Evolutionary conservation across 2,888 invertebrate species (phyloP), one percentile per base, ranked within the genome.

Genomic region (Hymenopus coronatus): DNA sequence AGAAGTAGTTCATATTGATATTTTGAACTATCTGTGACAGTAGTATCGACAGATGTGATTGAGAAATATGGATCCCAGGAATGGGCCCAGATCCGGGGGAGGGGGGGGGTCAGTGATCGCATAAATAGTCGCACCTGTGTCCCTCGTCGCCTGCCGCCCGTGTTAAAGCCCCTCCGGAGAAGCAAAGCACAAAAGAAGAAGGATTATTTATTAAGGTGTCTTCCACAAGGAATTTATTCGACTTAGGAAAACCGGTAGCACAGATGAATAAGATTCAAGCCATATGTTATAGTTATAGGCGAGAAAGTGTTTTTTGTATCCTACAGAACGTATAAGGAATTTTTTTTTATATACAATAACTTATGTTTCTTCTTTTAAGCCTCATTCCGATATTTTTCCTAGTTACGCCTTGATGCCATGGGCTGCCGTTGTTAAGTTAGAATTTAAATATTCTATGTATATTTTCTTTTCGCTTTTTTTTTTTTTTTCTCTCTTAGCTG

Each of bases 241-340:
- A 30, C 40, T 27, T 54, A 70, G 84, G 83, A 87, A 87, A 88
- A 89, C 89, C 89, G 87, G 89, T 89, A 89, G 89, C 89, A 28
- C 8, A n/a, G 81, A 25, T 89, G 89, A 89, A 89, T 89, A 89
- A 87, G 87, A 70, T 28, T n/a, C 82, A 25, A 40, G 54, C 83
- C 70, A 81, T 87, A 89, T 25, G 87, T 89, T 89, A 89, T 87
- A 87, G 89, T 87, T 89, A 89, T 33, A 28, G 40, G 28, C 87
- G 54, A 28, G 70, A 84, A 84, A 84, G 30, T 84, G 54, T 70
- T 70, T 70, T 70, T 15, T 70, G 54, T 70, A 4, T 70, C 54
- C 54, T 20, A 25, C 4, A 70, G 84, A 33, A 33, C 20, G n/a
- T 3, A 84, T 12, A 28, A 28, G 28, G 28, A 83, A 20, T 33